Evolutionary conservation across 1,140 invertebrate genomes (phyloP).

Genomic region (Spodoptera frugiperda): DNA sequence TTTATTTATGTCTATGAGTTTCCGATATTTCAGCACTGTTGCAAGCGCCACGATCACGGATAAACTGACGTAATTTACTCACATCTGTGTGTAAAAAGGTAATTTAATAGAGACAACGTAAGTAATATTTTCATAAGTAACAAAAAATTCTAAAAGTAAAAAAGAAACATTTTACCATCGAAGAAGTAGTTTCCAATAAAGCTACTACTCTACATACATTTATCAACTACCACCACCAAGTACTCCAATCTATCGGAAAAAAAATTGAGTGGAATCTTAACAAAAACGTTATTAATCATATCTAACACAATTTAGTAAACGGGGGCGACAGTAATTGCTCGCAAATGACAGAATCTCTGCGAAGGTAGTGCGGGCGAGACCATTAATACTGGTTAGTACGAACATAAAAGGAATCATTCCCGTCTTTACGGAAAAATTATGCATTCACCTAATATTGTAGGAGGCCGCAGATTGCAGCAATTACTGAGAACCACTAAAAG

Average conservation of each 20-base stretch:
- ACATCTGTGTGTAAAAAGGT: too few relatives aligned
- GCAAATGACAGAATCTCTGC: constrained; percentile 75
- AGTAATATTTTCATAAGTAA: too few relatives aligned
- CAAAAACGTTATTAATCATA: constrained; percentile 73
- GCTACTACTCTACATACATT: too few relatives aligned
- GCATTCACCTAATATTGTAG: constrained; percentile 60
- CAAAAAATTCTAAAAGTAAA: too few relatives aligned
- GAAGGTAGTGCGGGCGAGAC: constrained; percentile 62
- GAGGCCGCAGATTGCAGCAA: constrained; percentile 31
- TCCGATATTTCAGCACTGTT: too few relatives aligned
- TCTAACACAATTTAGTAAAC: constrained; percentile 71
- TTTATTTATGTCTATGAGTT: too few relatives aligned
- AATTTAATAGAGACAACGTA: too few relatives aligned
- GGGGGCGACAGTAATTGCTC: constrained; percentile 73
- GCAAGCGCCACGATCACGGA: too few relatives aligned
- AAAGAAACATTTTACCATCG: too few relatives aligned
- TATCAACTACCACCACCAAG: neutral
- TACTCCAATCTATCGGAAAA: neutral
- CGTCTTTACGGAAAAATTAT: constrained; percentile 75
- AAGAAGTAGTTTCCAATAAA: too few relatives aligned
- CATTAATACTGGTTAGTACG: constrained; percentile 79
- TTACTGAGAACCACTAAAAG: constrained; percentile 33
- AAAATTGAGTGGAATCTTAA: constrained; percentile 55
- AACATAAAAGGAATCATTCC: constrained; percentile 77
- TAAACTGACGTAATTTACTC: too few relatives aligned